Evolutionary conservation across 2,797 vertebrate genomes (phyloP).

Genomic region (Lateolabrax maculatus): DNA sequence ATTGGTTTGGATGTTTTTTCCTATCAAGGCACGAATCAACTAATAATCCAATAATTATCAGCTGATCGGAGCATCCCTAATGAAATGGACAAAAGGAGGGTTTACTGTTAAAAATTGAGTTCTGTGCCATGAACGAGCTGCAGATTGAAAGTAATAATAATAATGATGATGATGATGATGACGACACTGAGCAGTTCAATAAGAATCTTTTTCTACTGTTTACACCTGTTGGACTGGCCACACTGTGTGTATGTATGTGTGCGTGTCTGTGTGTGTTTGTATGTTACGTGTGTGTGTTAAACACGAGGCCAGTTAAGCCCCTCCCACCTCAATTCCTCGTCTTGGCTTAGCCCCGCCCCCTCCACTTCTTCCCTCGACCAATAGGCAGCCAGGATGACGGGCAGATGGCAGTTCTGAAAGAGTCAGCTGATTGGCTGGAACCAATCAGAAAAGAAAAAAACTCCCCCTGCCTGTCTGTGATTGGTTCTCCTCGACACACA

Average conservation of each 20-base stretch:
- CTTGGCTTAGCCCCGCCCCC: constrained; percentile 48
- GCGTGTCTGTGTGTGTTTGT: constrained; percentile 53
- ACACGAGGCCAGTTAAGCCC: constrained; percentile 77
- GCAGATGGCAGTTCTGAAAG: constrained; percentile 42
- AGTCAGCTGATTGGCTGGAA: constrained; percentile 82
- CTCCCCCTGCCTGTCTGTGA: constrained; percentile 62
- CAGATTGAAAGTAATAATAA: constrained; percentile 46
- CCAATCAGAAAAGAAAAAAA: constrained; percentile 73
- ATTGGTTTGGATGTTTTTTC: too few species aligned
- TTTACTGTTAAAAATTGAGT: constrained; percentile 56
- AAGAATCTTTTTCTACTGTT: constrained; percentile 81
- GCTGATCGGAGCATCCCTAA: constrained; percentile 68
- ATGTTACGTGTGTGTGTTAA: constrained; percentile 59
- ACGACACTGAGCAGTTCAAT: constrained; percentile 78
- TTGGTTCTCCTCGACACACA: constrained; percentile 61
- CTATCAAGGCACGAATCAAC: too few species aligned
- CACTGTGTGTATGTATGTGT: constrained; percentile 78
- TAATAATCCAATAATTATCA: constrained; percentile 3
- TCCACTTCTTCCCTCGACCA: constrained; percentile 54
- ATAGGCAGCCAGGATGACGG: constrained; percentile 57
- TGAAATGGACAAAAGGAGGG: constrained; percentile 18
- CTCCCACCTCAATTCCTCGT: constrained; percentile 58
- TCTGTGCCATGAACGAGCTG: constrained; percentile 76
- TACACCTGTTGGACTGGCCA: constrained; percentile 83
- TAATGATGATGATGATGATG: constrained; percentile 50